Base-by-base conservation (phyloP, 2,113 vertebrate species). In the Rhombomys opimus region DNA sequence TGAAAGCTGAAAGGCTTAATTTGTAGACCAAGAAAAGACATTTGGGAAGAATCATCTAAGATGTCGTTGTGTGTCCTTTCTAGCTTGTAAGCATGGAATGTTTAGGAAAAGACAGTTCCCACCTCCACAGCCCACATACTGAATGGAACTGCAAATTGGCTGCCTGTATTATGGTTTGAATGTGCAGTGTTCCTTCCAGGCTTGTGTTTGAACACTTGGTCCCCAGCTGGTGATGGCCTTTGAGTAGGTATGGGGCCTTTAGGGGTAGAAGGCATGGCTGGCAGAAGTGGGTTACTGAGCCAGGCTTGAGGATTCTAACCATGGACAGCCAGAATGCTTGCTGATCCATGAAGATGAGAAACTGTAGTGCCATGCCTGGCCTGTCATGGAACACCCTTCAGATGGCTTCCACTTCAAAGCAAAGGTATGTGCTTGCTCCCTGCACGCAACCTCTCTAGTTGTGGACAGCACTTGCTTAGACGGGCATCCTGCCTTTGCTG, bases 111-210 rank as follows among this genome's bases (percentile, higher is more conserved):
- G 41, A 46, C 38, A 22, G 30, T 0, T 0, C 13, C 63, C 27
- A 18, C 10, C 9, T 46, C 38, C 63, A 14, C 9, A 3, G 35
- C 27, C 63, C 5, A 7, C 10, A 63, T 5, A 25, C 20, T 15
- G n/a, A 68, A 54, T 2, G 30, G 30, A 61, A 1, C 0, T 1
- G 18, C 0, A 13, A 18, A 20, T 12, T 4, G 0, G 38, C 35
- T 14, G 17, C 52, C 15, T 6, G 13, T 13, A 3, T 18, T 41
- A 20, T 30, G 50, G 13, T 35, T 59, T 82, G 32, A 13, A 22
- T 38, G 9, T 22, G 78, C 54, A 22, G 18, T n/a, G 78, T 59
- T 4, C 32, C 78, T 57, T 15, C 4, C 8, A 35, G 52, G 41
- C 25, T 52, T 2, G 6, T n/a, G 35, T 38, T 35, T 68, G 46